These are phyloP conservation scores for Dasysyrphus albostriatus DNA, from an alignment of 2,888 invertebrate genomes.

Conservation along the genomic window DNA sequence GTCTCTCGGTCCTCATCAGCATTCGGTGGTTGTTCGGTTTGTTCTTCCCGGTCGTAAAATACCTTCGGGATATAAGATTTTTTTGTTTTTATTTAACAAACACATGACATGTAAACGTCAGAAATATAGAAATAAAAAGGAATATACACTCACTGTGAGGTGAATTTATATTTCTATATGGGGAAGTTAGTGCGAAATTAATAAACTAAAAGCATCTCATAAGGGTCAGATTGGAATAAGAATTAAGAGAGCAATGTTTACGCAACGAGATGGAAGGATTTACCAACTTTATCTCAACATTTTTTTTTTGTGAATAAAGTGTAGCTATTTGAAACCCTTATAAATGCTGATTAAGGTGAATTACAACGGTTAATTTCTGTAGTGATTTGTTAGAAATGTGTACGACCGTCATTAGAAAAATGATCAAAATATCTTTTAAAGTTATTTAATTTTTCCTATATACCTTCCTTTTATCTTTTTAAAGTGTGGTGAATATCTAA, in stretches of 20 bases:
- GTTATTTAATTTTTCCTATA: background rate
- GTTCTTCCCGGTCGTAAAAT: slow-evolving; percentile 24
- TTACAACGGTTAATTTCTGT: slow-evolving; percentile 3
- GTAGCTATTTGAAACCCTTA: background rate
- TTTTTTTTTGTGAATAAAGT: slow-evolving; percentile 21
- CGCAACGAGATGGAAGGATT: slow-evolving; percentile 53
- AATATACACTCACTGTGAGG: slow-evolving; percentile 14
- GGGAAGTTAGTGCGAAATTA: background rate
- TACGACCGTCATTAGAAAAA: background rate
- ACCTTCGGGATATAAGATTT: background rate
- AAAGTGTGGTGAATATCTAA: slow-evolving; percentile 27
- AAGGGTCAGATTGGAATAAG: slow-evolving; percentile 10
- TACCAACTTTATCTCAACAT: background rate
- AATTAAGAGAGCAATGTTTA: slow-evolving; percentile 54
- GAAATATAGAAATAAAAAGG: background rate
- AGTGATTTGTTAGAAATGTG: background rate
- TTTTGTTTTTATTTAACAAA: background rate
- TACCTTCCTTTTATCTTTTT: background rate
- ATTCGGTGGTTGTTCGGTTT: slow-evolving; percentile 8
- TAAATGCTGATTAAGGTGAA: background rate
- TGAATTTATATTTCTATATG: slow-evolving; percentile 34
- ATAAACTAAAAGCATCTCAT: slow-evolving; percentile 46
- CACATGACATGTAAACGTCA: slow-evolving; percentile 19
- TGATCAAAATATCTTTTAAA: background rate
- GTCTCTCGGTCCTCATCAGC: background rate